Conservation (phyloP, 2,797 vertebrate genomes). For the Mionectes olivaceus region DNA sequence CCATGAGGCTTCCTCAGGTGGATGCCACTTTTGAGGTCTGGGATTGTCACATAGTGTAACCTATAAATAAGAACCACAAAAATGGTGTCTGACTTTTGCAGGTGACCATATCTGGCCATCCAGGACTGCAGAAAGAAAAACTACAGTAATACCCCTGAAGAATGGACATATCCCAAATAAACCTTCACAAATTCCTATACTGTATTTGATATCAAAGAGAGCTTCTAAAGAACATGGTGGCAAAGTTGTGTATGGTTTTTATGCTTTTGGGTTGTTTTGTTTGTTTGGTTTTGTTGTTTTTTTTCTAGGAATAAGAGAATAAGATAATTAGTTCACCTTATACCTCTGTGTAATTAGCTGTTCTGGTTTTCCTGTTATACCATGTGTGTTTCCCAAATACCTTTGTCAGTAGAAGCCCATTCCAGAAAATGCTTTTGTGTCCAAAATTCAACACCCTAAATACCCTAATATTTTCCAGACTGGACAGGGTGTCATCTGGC, state of each 20-base stretch:
- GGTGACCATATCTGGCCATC: rapidly evolving
- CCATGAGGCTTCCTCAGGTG: neutral
- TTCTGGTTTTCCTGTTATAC: neutral
- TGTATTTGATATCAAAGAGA: neutral
- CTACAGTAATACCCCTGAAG: neutral
- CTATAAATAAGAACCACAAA: neutral
- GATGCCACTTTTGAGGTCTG: neutral
- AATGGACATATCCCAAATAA: neutral
- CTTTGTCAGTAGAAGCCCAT: neutral
- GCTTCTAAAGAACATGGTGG: neutral
- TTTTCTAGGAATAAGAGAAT: neutral
- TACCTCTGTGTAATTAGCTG: neutral
- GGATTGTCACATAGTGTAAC: neutral
- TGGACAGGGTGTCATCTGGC: neutral
- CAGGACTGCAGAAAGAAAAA: neutral
- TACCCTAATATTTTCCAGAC: neutral
- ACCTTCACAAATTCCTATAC: neutral
- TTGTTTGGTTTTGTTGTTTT: too few relatives aligned
- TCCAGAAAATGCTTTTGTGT: neutral
- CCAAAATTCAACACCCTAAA: neutral
- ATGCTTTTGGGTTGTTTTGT: rapidly evolving
- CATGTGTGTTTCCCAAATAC: neutral
- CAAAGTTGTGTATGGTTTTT: neutral
- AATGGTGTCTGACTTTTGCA: neutral
- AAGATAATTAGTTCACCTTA: neutral